These are phyloP conservation scores for Acromyrmex heyeri DNA, from an alignment of 1,140 invertebrate genomes.

Conservation along the genomic window DNA sequence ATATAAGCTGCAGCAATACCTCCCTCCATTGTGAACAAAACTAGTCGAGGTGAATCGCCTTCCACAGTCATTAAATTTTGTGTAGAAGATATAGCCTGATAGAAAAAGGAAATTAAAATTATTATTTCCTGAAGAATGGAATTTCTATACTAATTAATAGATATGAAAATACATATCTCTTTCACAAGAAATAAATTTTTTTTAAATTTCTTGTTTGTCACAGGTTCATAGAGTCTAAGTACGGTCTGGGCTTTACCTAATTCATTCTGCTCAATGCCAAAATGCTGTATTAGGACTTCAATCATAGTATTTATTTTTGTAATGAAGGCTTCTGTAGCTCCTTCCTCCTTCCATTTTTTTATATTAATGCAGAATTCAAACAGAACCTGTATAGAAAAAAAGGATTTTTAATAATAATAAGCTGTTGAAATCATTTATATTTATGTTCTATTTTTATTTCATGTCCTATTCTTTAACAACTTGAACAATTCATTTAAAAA, in stretches of 20 bases:
- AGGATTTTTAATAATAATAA: no score
- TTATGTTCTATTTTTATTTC: no score
- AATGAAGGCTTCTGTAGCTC: not conserved
- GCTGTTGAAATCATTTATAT: no score
- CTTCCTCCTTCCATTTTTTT: slow-evolving; percentile 3
- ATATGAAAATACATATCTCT: not conserved
- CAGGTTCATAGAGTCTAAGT: not conserved
- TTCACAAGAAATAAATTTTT: slow-evolving; percentile 7
- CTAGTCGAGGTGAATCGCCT: slow-evolving; percentile 1
- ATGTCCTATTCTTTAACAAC: no score
- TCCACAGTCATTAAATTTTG: not conserved
- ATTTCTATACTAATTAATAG: slow-evolving; percentile 6
- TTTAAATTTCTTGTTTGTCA: not conserved
- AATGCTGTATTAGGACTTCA: not conserved
- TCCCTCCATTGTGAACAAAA: not conserved
- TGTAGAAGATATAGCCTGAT: slow-evolving; percentile 1
- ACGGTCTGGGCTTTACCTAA: not conserved
- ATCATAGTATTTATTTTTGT: not conserved
- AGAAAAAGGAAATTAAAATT: not conserved
- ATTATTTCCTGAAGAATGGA: not conserved
- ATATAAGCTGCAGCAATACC: slow-evolving; percentile 2
- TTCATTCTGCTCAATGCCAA: not conserved
- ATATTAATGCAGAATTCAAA: not conserved
- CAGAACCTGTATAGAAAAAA: not conserved
- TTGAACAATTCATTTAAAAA: no score